Conservation (phyloP, 2,888 invertebrate genomes). For the Nymphalis polychloros region DNA sequence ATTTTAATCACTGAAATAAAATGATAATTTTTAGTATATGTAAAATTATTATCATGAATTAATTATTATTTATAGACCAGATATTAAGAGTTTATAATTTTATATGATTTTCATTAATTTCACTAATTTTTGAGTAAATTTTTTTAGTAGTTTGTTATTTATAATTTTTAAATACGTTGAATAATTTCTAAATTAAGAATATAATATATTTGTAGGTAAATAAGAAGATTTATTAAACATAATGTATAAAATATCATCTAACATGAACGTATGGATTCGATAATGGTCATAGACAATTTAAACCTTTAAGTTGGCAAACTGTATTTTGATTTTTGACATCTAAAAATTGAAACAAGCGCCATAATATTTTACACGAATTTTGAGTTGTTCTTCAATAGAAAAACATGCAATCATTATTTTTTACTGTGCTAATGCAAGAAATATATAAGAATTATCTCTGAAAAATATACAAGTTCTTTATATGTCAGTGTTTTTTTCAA, state of each 20-base stretch:
- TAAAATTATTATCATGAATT: no score
- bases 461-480: constrained; percentile 4
- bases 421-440: constrained; percentile 37
- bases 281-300: constrained; percentile 6
- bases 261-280: constrained; percentile 7
- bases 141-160: no score
- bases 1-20: no score
- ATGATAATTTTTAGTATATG: no score
- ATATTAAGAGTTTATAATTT: no score
- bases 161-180: no score
- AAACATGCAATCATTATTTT: constrained; percentile 32
- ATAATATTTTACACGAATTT: constrained; percentile 54
- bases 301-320: constrained; percentile 49
- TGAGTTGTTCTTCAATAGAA: constrained; percentile 18
- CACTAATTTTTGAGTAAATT: no score
- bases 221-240: no score
- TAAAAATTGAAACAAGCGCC: constrained; percentile 80
- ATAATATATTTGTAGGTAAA: no score
- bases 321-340: constrained; percentile 50
- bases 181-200: no score
- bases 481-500: constrained; percentile 28
- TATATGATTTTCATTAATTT: no score
- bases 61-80: no score
- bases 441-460: constrained; percentile 15
- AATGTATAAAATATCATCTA: neutral